phyloP scores from a whole-genome alignment of 2,888 invertebrate species.

The Perizoma flavofasciatum region DNA sequence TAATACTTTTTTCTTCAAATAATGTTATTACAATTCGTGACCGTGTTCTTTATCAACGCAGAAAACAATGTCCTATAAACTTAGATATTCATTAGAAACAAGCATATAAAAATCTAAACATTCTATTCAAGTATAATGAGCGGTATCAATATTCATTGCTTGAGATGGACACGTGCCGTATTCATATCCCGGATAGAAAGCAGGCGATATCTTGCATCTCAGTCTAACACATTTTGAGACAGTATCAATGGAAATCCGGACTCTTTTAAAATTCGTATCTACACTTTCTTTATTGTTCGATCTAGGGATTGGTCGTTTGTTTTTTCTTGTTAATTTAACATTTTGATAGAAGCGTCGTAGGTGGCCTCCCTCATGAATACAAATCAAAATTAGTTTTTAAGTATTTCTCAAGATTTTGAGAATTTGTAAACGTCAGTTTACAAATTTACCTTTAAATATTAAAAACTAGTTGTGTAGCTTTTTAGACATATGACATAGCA shows the following conservation, averaged over 20 bases:
- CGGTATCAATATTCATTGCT: constrained; percentile 64
- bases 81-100: constrained; percentile 22
- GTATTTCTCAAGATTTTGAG: constrained; percentile 19
- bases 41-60: no score
- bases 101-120: constrained; percentile 26
- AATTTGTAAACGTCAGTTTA: no score
- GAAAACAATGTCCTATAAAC: constrained; percentile 17
- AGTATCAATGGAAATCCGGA: constrained; percentile 33
- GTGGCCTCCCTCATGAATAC: constrained; percentile 35
- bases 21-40: no score
- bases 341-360: constrained; percentile 35
- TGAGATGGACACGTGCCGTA: constrained; percentile 55
- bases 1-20: no score
- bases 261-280: constrained; percentile 44
- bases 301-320: constrained; percentile 39
- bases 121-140: constrained; percentile 51
- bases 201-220: constrained; percentile 28
- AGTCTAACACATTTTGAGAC: constrained; percentile 46
- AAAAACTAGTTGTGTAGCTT: constrained; percentile 4
- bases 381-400: constrained; percentile 16
- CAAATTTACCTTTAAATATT: constrained; percentile 7
- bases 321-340: constrained; percentile 35
- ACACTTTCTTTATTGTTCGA: constrained; percentile 39
- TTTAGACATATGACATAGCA: neutral
- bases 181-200: constrained; percentile 42